These are phyloP conservation scores for Scaptomyza graminum DNA, from an alignment of 1,140 invertebrate genomes.

Conservation along the genomic window DNA sequence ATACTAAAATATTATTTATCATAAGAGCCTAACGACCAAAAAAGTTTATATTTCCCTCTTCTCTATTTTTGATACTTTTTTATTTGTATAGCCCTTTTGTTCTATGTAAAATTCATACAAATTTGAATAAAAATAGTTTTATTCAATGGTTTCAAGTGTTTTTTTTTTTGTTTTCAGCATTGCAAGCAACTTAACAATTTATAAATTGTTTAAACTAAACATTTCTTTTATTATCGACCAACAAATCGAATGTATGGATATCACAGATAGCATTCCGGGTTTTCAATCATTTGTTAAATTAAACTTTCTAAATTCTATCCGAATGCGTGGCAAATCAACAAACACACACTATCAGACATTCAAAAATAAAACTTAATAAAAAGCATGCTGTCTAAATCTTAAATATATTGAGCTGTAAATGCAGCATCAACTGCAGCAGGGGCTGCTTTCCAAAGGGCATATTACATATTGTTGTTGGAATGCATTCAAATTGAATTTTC, in stretches of 20 bases:
- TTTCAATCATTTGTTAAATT: slow-evolving; percentile 63
- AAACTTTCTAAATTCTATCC: slow-evolving; percentile 56
- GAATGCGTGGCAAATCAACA: slow-evolving; percentile 63
- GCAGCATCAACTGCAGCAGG: slow-evolving; percentile 9
- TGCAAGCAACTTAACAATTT: slow-evolving; percentile 18
- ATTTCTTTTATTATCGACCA: slow-evolving; percentile 30
- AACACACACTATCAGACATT: slow-evolving; percentile 32
- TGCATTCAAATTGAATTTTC: slow-evolving; percentile 30
- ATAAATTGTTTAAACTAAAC: slow-evolving; percentile 62
- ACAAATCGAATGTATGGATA: slow-evolving; percentile 59
- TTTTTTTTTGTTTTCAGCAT: background rate
- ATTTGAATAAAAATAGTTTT: slow-evolving; percentile 65
- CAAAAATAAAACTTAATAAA: slow-evolving; percentile 12
- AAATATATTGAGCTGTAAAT: slow-evolving; percentile 5
- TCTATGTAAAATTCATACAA: slow-evolving; percentile 10
- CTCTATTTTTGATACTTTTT: background rate
- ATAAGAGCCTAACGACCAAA: slow-evolving; percentile 23
- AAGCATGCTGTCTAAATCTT: background rate
- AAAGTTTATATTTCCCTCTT: slow-evolving; percentile 8
- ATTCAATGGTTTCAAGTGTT: slow-evolving; percentile 35
- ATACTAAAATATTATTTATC: slow-evolving; percentile 51
- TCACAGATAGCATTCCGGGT: slow-evolving; percentile 51
- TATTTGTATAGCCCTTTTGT: slow-evolving; percentile 8
- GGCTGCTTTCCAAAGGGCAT: slow-evolving; percentile 15
- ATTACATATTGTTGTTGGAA: slow-evolving; percentile 15